Percentiles rank a stretch among this genome's conserved stretches.
These are phyloP conservation scores for Lordiphosa mommai DNA, from an alignment of 1,140 invertebrate genomes.

Conservation along the genomic window DNA sequence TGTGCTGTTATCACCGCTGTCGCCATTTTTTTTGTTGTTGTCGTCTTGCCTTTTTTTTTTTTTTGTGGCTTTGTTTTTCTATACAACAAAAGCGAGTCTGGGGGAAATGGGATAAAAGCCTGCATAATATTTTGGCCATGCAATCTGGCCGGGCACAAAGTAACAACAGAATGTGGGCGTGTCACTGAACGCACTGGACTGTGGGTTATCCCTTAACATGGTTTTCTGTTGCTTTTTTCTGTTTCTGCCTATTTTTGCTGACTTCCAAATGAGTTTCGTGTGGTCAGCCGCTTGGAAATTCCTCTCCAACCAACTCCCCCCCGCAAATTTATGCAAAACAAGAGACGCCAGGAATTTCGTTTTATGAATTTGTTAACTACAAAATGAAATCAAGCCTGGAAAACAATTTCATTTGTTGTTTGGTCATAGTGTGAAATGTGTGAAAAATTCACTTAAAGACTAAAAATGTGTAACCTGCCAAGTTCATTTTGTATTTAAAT, in stretches of 20 bases:
- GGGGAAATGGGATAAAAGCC: conserved; percentile 20
- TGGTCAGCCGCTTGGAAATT: conserved; percentile 57
- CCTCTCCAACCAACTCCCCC: background rate
- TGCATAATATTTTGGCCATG: conserved; percentile 53
- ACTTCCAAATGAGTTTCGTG: conserved; percentile 64
- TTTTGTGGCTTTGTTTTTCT: conserved; percentile 2
- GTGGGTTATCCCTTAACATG: background rate
- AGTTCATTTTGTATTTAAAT: conserved; percentile 22
- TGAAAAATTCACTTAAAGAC: background rate
- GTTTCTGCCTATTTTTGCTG: conserved; percentile 30
- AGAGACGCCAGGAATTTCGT: conserved; percentile 46
- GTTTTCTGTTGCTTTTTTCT: background rate
- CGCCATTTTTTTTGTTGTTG: conserved; percentile 52
- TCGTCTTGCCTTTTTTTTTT: conserved; percentile 31
- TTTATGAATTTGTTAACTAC: conserved; percentile 71
- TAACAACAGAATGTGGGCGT: background rate
- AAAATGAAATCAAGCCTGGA: conserved; percentile 63
- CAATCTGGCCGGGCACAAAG: no score
- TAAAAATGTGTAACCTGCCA: conserved; percentile 3
- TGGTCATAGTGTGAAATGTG: conserved; percentile 22
- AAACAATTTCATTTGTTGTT: conserved; percentile 41
- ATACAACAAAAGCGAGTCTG: conserved; percentile 17
- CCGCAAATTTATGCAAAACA: conserved; percentile 31
- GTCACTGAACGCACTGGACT: background rate
- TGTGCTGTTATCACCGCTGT: conserved; percentile 61